Conservation (phyloP, 2,113 vertebrate species). For the Phainopepla nitens region DNA sequence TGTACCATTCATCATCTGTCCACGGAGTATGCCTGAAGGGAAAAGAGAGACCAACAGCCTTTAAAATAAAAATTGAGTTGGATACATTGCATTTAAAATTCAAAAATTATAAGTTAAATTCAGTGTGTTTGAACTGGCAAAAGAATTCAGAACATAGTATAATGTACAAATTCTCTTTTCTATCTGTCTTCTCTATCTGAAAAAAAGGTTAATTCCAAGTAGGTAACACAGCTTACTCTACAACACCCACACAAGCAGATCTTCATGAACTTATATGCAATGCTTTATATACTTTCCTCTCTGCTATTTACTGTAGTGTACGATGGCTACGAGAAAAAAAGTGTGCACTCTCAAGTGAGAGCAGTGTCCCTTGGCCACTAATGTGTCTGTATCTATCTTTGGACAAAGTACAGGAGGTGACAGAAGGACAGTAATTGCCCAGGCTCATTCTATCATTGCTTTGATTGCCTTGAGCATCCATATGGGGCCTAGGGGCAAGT, state of each 20-base stretch:
- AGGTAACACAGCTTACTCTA: background rate
- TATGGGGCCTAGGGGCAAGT: background rate
- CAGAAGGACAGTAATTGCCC: background rate
- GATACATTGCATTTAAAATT: background rate
- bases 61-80: background rate
- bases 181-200: background rate
- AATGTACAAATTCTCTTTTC: background rate
- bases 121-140: background rate
- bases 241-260: background rate
- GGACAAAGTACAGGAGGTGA: background rate
- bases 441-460: background rate
- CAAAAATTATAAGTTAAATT: background rate
- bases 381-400: background rate
- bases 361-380: background rate
- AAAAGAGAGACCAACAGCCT: slow-evolving; percentile 16
- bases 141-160: background rate
- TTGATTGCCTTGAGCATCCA: background rate
- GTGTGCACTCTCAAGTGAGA: background rate
- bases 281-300: background rate
- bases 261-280: background rate
- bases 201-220: background rate
- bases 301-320: background rate
- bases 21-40: background rate
- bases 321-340: accelerated
- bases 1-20: slow-evolving; percentile 24